Conservation (phyloP, 1,140 invertebrate genomes). For the Cydia strobilella region DNA sequence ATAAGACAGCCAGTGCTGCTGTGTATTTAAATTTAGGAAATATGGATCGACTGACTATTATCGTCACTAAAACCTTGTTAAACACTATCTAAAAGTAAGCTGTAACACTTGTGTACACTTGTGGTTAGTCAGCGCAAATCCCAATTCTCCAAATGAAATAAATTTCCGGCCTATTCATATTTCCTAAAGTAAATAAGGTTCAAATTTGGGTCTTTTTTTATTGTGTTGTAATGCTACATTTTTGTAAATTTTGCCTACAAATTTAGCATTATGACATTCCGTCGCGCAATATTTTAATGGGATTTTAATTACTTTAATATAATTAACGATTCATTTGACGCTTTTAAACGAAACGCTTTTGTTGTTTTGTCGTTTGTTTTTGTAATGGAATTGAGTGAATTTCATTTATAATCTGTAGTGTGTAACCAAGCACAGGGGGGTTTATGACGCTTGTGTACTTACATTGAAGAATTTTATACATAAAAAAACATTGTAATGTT, state of each 20-base stretch:
- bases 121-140: too few relatives aligned
- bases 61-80: too few relatives aligned
- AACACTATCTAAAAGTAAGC: too few relatives aligned
- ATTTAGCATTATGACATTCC: neutral
- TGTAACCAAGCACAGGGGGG: neutral
- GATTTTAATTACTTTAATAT: neutral
- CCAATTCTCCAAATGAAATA: too few relatives aligned
- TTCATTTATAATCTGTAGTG: neutral
- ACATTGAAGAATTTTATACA: neutral
- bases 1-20: too few relatives aligned
- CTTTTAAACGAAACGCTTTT: conserved; percentile 1
- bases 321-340: neutral
- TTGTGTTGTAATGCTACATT: too few relatives aligned
- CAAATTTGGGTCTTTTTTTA: too few relatives aligned
- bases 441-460: neutral
- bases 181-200: too few relatives aligned
- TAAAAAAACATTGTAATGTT: neutral
- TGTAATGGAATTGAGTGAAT: neutral
- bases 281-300: neutral
- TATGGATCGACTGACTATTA: too few relatives aligned
- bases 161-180: too few relatives aligned
- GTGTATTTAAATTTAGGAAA: too few relatives aligned
- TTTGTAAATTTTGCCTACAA: neutral
- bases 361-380: neutral
- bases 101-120: too few relatives aligned